Evolutionary conservation across 2,797 vertebrate genomes (phyloP), one percentile per base, ranked within the genome.

Genomic region (Lacerta agilis): DNA sequence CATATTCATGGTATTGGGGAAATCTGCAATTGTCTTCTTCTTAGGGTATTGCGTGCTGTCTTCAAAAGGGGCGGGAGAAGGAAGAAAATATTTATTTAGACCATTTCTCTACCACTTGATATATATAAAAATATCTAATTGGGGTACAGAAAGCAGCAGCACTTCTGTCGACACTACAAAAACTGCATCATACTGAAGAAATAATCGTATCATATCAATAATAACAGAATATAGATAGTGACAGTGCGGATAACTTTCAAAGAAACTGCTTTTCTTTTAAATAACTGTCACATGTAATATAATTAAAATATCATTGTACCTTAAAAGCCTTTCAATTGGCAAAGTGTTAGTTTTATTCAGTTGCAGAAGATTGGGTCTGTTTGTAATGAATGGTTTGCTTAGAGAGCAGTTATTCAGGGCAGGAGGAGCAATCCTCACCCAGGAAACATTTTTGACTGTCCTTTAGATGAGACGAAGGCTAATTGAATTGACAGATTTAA

Each of bases 331-430:
- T 83, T 87, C 18, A 66, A 41, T 55, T 55, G n/a, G n/a, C 71
- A 67, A 55, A 86, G 17, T 88, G 75, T 33, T 45, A 36, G 36
- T 78, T 83, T 91, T 79, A 89, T 82, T 18, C 29, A 84, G 88
- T 92, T 23, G 86, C 67, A 64, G 9, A 86, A 66, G n/a, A 82
- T 81, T 64, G 10, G 36, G 76, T 90, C 49, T 3, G 33, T 64
- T 67, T 76, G 25, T 75, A 81, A 67, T 67, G 79, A 67, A 45
- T 66, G 9, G 27, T 64, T 4, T 8, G 58, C 3, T 89, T 90
- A 76, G 66, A 85, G 78, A 69, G 87, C 82, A 93, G 41, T 33
- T 1, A 61, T 58, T 17, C 11, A 45, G 71, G 25, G 25, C 55
- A 27, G 20, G n/a, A 77, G 38, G 72, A 0, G 8, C 49, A 87